Evolutionary conservation across 2,888 invertebrate genomes (phyloP), one percentile per base, ranked within the genome.

Genomic region (Mechanitis mazaeus): DNA sequence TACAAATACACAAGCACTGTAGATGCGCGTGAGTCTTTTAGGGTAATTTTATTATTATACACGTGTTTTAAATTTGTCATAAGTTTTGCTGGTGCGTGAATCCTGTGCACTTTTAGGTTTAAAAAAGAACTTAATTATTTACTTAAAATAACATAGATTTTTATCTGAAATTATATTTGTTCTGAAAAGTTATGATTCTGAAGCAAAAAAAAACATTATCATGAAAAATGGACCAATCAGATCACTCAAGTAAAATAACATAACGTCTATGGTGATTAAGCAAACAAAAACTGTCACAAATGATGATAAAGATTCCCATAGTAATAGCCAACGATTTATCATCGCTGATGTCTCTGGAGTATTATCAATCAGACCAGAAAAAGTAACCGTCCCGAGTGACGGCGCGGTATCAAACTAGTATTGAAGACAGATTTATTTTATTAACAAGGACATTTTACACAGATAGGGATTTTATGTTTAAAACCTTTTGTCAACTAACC

Each of bases 251-350:
- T 47, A 20, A 47, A n/a, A 20, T 7, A 20, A 3, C 20, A 5
- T 20, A 2, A 47, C 47, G 2, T 20, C 4, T 35, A 35, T 35
- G 20, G 20, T 20, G 35, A 42, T 42, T 60, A 55, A 60, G 58
- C 46, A 64, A 53, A 55, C 56, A 54, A 54, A 66, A 69, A 67
- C 67, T 65, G 69, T 68, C 71, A 64, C 59, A 59, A 54, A 64
- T 57, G 54, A 69, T 56, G 65, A 63, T 68, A 64, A 64, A 61
- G 61, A 63, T 58, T 54, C 60, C 59, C 47, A 9, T 54, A 64
- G 67, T 67, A 63, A 67, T 65, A 58, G 64, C 56, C 33, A 55
- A 58, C 65, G 66, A 72, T 72, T 68, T 72, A 72, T 72, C 74
- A 72, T 70, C 64, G 72, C 55, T 63, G 45, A 70, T 72, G 66